phyloP scores from a whole-genome alignment of 2,797 vertebrate genomes.

The Brachyalestes nurse region DNA sequence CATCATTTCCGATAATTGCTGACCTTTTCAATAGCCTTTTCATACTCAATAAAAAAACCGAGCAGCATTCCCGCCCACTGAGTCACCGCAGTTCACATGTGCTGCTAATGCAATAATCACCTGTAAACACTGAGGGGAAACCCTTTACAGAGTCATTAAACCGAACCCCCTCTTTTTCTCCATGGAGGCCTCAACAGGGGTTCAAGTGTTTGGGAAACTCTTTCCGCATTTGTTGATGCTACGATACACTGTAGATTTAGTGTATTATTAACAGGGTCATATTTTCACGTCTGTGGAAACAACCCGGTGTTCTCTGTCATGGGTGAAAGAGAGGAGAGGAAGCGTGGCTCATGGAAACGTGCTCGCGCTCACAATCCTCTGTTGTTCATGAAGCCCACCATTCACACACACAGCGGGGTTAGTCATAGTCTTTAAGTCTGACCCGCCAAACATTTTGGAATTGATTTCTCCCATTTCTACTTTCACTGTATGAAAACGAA shows the following conservation, averaged over 20 bases:
- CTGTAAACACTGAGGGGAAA: slow-evolving; percentile 61
- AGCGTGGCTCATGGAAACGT: slow-evolving; percentile 56
- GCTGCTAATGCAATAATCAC: slow-evolving; percentile 54
- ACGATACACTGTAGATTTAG: slow-evolving; percentile 48
- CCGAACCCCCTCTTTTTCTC: slow-evolving; percentile 57
- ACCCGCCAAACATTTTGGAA: slow-evolving; percentile 37
- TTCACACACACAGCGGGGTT: slow-evolving; percentile 42
- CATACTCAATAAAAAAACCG: slow-evolving; percentile 56
- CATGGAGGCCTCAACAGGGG: slow-evolving; percentile 54
- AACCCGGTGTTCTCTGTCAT: slow-evolving; percentile 53
- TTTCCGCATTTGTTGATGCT: slow-evolving; percentile 55
- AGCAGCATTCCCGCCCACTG: slow-evolving; percentile 52
- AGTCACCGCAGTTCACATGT: slow-evolving; percentile 52
- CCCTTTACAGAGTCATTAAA: slow-evolving; percentile 62
- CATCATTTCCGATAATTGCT: slow-evolving; percentile 53
- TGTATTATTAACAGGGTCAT: slow-evolving; percentile 49
- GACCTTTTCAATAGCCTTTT: slow-evolving; percentile 58
- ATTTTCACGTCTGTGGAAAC: slow-evolving; percentile 53
- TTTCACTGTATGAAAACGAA: slow-evolving; percentile 34
- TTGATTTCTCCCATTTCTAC: slow-evolving; percentile 21
- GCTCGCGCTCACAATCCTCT: slow-evolving; percentile 45
- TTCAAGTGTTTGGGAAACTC: slow-evolving; percentile 59
- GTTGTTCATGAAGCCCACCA: slow-evolving; percentile 51
- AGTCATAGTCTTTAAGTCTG: slow-evolving; percentile 43
- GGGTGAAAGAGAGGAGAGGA: slow-evolving; percentile 49